Conservation (phyloP, 1,140 invertebrate genomes). For the Acromyrmex echinatior region DNA sequence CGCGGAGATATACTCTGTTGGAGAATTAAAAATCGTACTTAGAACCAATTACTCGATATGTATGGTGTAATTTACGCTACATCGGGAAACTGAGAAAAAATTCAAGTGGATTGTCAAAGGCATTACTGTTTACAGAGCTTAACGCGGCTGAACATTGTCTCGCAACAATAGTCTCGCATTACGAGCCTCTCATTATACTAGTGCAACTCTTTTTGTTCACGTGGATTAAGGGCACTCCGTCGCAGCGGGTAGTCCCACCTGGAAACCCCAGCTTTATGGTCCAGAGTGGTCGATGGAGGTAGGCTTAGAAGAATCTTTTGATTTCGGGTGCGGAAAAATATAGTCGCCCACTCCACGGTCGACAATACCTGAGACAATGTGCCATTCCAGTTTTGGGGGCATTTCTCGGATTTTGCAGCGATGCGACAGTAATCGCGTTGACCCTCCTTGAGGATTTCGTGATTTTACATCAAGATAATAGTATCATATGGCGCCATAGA, state of each 20-base stretch:
- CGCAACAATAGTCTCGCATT: constrained; percentile 72
- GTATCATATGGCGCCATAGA: constrained; percentile 30
- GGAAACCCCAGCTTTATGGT: neutral
- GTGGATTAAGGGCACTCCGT: constrained; percentile 73
- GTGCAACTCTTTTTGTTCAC: constrained; percentile 79
- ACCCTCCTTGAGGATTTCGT: neutral
- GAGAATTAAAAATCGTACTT: neutral
- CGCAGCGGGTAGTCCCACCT: constrained; percentile 47
- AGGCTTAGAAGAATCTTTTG: neutral
- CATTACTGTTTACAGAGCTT: constrained; percentile 54
- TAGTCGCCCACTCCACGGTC: neutral
- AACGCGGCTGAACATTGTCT: constrained; percentile 63
- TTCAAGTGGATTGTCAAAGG: constrained; percentile 25
- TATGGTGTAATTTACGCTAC: neutral
- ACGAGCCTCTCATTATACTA: constrained; percentile 69
- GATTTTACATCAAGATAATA: constrained; percentile 27
- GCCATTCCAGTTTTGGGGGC: constrained; percentile 3
- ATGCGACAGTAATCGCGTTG: neutral
- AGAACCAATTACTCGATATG: neutral
- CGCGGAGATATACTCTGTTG: no score
- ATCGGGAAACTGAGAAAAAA: neutral
- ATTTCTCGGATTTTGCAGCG: constrained; percentile 5
- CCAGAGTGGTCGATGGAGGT: neutral
- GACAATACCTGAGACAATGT: constrained; percentile 51
- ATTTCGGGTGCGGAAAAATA: constrained; percentile 6